Conservation (phyloP, 2,888 invertebrate species). For the Nemotelus nigrinus region DNA sequence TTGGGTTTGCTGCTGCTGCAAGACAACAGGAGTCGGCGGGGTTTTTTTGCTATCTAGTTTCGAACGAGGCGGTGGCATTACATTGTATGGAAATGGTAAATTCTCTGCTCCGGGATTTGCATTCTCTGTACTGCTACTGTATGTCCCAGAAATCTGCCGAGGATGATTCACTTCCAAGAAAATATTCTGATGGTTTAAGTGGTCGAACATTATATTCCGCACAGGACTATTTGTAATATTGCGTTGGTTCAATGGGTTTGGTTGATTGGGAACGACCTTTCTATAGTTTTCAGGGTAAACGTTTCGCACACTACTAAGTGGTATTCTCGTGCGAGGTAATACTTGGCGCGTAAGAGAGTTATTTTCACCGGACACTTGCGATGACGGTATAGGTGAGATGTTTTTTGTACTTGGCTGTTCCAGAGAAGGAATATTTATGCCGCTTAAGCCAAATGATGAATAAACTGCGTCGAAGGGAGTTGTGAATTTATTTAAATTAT, state of each 20-base stretch:
- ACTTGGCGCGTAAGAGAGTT: slow-evolving; percentile 57
- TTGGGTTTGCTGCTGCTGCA: slow-evolving; percentile 52
- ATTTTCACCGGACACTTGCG: slow-evolving; percentile 56
- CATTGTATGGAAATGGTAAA: slow-evolving; percentile 65
- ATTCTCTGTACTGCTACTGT: slow-evolving; percentile 53
- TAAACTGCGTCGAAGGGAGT: slow-evolving; percentile 53
- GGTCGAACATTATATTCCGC: slow-evolving; percentile 60
- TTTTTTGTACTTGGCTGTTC: slow-evolving; percentile 54
- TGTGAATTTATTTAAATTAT: slow-evolving; percentile 55
- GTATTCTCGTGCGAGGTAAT: slow-evolving; percentile 54
- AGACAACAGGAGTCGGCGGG: slow-evolving; percentile 53
- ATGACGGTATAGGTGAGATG: slow-evolving; percentile 56
- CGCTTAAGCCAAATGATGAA: slow-evolving; percentile 55
- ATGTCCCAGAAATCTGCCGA: slow-evolving; percentile 54
- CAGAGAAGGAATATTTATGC: slow-evolving; percentile 55
- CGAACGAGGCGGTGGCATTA: slow-evolving; percentile 70
- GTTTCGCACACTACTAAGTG: slow-evolving; percentile 52
- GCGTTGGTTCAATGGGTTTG: slow-evolving; percentile 60
- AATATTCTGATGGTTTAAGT: slow-evolving; percentile 53
- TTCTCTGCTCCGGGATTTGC: slow-evolving; percentile 52
- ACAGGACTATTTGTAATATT: slow-evolving; percentile 64
- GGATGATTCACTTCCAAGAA: slow-evolving; percentile 55
- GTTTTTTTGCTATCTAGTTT: slow-evolving; percentile 61
- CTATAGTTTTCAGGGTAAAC: slow-evolving; percentile 51
- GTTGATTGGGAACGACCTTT: slow-evolving; percentile 42